phyloP scores from a whole-genome alignment of 2,797 vertebrate genomes.

The Sebastes baramenuke region DNA sequence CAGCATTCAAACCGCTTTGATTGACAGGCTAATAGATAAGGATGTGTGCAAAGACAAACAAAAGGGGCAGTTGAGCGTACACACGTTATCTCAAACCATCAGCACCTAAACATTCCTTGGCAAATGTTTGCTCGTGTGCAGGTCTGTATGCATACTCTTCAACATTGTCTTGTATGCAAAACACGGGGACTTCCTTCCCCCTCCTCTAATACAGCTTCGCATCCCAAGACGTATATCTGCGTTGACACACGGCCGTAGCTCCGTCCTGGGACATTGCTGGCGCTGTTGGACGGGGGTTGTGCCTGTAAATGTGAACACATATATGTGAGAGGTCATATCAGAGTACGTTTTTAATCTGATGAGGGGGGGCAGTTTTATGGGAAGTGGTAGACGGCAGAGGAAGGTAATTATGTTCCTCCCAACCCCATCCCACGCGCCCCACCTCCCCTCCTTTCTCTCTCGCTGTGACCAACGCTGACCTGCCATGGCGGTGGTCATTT shows the following conservation, averaged over 20 bases:
- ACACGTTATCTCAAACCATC: conserved; percentile 20
- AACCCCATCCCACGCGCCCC: conserved; percentile 44
- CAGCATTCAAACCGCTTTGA: neutral
- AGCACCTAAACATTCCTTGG: conserved; percentile 5
- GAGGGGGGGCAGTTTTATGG: conserved; percentile 72
- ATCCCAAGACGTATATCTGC: conserved; percentile 23
- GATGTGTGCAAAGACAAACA: conserved; percentile 40
- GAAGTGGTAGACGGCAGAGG: conserved; percentile 70
- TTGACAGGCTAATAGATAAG: conserved; percentile 38
- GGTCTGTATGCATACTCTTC: neutral
- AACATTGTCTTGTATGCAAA: neutral
- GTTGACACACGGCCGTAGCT: conserved; percentile 26
- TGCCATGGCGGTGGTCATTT: conserved; percentile 86
- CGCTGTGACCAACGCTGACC: conserved; percentile 79
- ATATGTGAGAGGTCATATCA: conserved; percentile 42
- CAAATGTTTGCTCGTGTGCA: conserved; percentile 14
- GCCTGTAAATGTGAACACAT: conserved; percentile 29
- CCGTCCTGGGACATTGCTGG: conserved; percentile 5
- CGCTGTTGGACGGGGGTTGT: neutral
- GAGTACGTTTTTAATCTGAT: conserved; percentile 54
- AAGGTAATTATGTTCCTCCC: conserved; percentile 87
- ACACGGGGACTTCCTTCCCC: neutral
- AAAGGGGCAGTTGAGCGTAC: neutral
- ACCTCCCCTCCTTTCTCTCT: neutral
- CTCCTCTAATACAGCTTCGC: neutral